Base-by-base conservation (phyloP, 1,140 invertebrate genomes). In the Drosophila paulistorum region DNA sequence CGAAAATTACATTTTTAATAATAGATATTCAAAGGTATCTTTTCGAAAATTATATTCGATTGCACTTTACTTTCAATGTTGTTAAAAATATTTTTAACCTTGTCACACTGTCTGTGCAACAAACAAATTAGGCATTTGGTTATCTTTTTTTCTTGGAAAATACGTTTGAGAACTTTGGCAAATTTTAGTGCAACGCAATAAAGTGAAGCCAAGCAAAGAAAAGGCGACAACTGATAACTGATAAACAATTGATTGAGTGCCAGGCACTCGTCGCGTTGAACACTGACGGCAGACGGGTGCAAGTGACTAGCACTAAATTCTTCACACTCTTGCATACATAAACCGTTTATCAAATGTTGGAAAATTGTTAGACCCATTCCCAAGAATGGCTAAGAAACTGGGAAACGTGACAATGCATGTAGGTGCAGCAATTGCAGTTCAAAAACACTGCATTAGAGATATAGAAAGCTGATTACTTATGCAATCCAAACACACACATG, bases 211-310 rank as follows among this genome's bases (percentile, higher is more conserved):
- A 48, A 48, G 5, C 42, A 17, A 10, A 48, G 9, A 20, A 45
- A 9, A 51, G 11, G 37, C 10, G 37, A 51, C 45, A 7, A 48
- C 14, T 48, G 14, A 51, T 23, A 51, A 51, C 45, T 23, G 45
- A 51, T 51, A 51, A 51, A 48, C 63, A 81, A 81, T 77, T 81
- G 78, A 81, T 81, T 81, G 74, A 81, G 70, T 81, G 79, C 65
- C 78, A 77, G 67, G 69, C 74, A 77, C 73, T 81, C 51, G 54
- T 23, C 3, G 45, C 3, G 17, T 11, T n/a, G 2, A 23, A 51
- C 23, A 54, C 33, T 20, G 42, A 58, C 62, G 66, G 72, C 74
- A 17, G 3, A 26, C 23, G 23, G 23, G 23, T 26, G 23, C 3
- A n/a, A 54, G 48, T 77, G 48, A 62, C 68, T 60, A 17, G 23